Evolutionary conservation across 2,888 invertebrate species (phyloP), one percentile per base, ranked within the genome.

Genomic region (Pyrrhosoma nymphula): DNA sequence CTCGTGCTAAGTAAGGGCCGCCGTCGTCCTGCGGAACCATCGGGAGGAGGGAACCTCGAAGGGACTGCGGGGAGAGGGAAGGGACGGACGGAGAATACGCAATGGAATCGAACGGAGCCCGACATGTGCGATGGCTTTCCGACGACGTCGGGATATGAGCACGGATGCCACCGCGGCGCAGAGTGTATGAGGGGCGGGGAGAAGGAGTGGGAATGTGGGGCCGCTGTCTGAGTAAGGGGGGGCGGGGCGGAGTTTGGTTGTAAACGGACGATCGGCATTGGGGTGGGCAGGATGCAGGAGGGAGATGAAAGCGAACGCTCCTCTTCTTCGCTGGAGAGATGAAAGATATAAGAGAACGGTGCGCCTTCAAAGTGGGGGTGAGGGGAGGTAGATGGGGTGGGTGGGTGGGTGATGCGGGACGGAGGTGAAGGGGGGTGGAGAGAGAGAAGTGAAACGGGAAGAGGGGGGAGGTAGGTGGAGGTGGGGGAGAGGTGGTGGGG

Each of bases 31-130:
- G 35, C 30, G 82, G 82, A 35, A 82, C 82, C n/a, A 82, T 16
- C 6, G 35, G 16, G 82, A 35, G 35, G 35, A 35, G 82, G 35
- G 82, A 69, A 26, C 69, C n/a, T 69, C 69, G 69, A 47, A 26
- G 30, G 39, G 39, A 39, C 47, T 8, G 69, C 39, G 93, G 69
- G 69, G 69, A 75, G 89, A 23, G 55, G 69, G 69, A 69, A 63
- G 91, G 39, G 39, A 93, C 93, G 93, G n/a, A n/a, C 69, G 14
- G 93, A 75, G 93, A 93, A 93, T 93, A 93, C 93, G 93, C 93
- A 93, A 93, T 93, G 75, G 93, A 69, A 47, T 93, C 93, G 93
- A 91, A 91, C 60, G 91, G 91, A 30, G 82, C 30, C 91, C 91
- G 91, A 60, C 63, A 63, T 91, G 39, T 91, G 91, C 91, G 60